A percentile compares a stretch with the other conserved stretches of the same genome.
Conservation (phyloP, 2,797 vertebrate species). For the Yasuhikotakia modesta region DNA sequence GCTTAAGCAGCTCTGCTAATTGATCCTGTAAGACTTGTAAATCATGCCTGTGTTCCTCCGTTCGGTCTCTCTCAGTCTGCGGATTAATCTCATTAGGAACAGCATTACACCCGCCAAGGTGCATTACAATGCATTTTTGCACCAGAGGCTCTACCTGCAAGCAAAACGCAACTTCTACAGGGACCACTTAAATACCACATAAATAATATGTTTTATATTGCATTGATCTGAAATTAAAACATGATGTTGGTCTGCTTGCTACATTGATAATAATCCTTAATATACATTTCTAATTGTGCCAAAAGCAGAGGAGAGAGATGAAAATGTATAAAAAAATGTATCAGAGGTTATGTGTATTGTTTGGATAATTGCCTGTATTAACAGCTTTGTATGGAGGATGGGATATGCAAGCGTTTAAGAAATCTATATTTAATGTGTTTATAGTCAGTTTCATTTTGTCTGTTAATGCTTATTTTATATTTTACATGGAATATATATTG, state of each 20-base stretch:
- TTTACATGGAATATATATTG: too few relatives aligned
- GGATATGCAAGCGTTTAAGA: too few relatives aligned
- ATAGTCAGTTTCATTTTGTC: too few relatives aligned
- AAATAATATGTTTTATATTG: background rate
- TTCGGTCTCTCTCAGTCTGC: conserved; percentile 66
- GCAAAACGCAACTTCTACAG: conserved; percentile 17
- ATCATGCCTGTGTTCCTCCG: conserved; percentile 68
- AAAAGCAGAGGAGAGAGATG: too few relatives aligned
- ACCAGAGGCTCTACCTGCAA: conserved; percentile 32
- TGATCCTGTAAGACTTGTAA: conserved; percentile 79
- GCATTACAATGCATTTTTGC: conserved; percentile 47
- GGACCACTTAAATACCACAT: background rate
- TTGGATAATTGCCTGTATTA: too few relatives aligned
- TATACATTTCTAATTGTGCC: too few relatives aligned
- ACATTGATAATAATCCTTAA: background rate
- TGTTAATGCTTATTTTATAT: too few relatives aligned
- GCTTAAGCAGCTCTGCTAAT: conserved; percentile 72
- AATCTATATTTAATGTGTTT: too few relatives aligned
- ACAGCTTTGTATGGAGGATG: too few relatives aligned
- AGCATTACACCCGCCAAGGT: conserved; percentile 56
- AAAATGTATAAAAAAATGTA: too few relatives aligned
- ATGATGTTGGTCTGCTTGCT: background rate
- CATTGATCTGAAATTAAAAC: background rate
- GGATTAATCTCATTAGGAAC: conserved; percentile 70
- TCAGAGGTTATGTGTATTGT: too few relatives aligned